phyloP scores from a whole-genome alignment of 2,113 vertebrate species.

The Chiloscyllium plagiosum region DNA sequence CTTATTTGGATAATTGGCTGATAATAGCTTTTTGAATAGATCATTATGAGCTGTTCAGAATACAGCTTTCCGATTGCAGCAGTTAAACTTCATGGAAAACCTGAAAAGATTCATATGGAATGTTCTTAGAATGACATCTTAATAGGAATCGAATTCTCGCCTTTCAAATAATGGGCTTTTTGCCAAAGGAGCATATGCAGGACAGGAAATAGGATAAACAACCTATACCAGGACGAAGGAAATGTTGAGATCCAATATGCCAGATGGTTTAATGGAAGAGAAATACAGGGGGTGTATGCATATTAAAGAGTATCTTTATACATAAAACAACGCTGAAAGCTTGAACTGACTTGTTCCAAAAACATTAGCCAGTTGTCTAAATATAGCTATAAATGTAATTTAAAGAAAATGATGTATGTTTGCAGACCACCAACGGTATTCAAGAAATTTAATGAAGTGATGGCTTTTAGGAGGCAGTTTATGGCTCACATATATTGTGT shows the following conservation, averaged over 20 bases:
- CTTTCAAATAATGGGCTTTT: not conserved
- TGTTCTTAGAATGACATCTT: not conserved
- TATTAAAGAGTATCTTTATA: not conserved
- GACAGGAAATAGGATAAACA: not conserved
- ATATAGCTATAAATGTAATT: not conserved
- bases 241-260: not conserved
- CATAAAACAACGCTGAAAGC: conserved; percentile 3
- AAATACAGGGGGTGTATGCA: not conserved
- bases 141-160: not conserved
- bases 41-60: not conserved
- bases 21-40: not conserved
- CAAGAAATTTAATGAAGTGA: not conserved
- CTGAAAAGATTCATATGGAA: not conserved
- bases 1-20: conserved; percentile 28
- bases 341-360: not conserved
- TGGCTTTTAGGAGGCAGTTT: not conserved
- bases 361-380: not conserved
- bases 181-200: not conserved
- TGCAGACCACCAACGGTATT: no score
- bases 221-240: not conserved
- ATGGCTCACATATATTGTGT: no score
- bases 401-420: not conserved
- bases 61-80: not conserved
- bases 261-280: not conserved
- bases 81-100: not conserved